phyloP scores from a whole-genome alignment of 1,140 invertebrate genomes.

The Nasonia giraulti region DNA sequence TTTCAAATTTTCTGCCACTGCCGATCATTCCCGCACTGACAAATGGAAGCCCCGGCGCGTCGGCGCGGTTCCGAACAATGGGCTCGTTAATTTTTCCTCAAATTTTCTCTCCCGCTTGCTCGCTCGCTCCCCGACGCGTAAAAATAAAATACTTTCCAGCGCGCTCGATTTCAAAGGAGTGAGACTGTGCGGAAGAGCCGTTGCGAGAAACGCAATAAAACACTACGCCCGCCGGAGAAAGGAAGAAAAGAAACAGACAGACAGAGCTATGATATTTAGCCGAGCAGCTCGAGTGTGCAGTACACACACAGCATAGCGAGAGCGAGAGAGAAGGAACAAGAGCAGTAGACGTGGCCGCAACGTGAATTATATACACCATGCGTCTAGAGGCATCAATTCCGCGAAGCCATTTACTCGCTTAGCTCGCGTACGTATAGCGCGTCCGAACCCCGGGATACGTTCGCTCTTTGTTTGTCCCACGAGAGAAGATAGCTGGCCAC shows the following conservation, averaged over 20 bases:
- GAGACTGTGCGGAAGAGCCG: neutral
- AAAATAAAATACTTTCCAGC: neutral
- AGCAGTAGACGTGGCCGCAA: neutral
- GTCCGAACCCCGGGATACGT: neutral
- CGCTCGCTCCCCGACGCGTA: neutral
- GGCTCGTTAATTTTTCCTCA: constrained; percentile 15
- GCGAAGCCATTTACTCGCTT: constrained; percentile 14
- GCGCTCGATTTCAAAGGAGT: constrained; percentile 16
- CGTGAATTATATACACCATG: neutral
- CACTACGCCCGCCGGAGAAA: neutral
- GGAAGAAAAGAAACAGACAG: constrained; percentile 10
- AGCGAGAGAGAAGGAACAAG: neutral
- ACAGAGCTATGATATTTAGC: constrained; percentile 12
- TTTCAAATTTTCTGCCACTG: constrained; percentile 19
- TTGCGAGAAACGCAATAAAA: constrained; percentile 33
- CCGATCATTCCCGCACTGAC: constrained; percentile 8
- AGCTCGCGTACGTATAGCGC: neutral
- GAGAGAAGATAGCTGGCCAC: neutral
- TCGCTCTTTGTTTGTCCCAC: neutral
- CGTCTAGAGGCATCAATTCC: neutral
- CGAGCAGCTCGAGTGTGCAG: neutral
- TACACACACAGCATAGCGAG: neutral
- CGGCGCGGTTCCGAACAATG: neutral
- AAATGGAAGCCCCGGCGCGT: constrained; percentile 9
- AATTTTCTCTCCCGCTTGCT: constrained; percentile 1